Conservation (phyloP, 1,140 invertebrate species). For the Diorhabda elongata region DNA sequence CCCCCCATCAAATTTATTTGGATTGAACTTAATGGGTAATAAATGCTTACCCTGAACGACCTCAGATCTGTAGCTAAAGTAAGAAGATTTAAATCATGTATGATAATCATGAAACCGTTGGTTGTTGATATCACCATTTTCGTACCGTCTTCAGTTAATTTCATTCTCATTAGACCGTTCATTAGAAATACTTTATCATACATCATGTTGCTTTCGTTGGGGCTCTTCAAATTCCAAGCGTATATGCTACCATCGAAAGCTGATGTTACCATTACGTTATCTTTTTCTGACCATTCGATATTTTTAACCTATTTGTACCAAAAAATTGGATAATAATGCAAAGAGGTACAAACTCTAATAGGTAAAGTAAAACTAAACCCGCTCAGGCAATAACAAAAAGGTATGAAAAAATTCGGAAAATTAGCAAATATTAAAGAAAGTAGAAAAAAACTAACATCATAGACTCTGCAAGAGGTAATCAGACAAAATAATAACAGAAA, state of each 20-base stretch:
- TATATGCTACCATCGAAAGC: conserved; percentile 92
- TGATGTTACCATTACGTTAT: conserved; percentile 82
- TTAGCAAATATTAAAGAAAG: too few species aligned
- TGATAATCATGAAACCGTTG: conserved; percentile 82
- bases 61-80: conserved; percentile 74
- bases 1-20: neutral
- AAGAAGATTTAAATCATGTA: conserved; percentile 81
- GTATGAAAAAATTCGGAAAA: neutral
- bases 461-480: too few species aligned
- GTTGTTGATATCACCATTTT: conserved; percentile 90
- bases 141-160: conserved; percentile 75
- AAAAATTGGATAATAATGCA: too few species aligned
- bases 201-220: conserved; percentile 69
- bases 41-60: conserved; percentile 71
- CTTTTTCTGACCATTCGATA: conserved; percentile 86
- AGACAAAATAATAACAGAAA: too few species aligned
- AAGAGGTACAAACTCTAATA: too few species aligned
- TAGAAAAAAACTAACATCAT: too few species aligned
- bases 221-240: conserved; percentile 91
- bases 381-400: too few species aligned
- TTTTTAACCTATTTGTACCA: conserved; percentile 65
- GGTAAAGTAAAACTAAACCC: too few species aligned
- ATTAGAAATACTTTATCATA: conserved; percentile 77
- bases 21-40: too few species aligned
- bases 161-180: conserved; percentile 83